Evolutionary conservation across 2,113 vertebrate species (phyloP), one percentile per base, ranked within the genome.

Genomic region (Oncorhynchus kisutch): DNA sequence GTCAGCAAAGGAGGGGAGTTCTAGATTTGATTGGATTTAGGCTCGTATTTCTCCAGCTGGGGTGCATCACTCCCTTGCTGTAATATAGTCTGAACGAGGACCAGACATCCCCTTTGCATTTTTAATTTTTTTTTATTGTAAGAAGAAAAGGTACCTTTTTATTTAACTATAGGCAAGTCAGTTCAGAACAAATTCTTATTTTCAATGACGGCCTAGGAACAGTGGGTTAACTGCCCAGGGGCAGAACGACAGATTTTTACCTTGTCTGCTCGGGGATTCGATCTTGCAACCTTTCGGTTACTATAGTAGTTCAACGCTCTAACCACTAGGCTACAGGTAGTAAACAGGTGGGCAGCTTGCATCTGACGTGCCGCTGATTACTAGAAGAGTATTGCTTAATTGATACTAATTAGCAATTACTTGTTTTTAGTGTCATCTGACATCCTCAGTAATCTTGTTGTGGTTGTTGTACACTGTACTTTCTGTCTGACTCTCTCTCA

Each of bases 1-100:
- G 79, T 87, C 78, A 85, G 84, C 80, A 79, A 69, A 72, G 70
- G 72, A 81, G 73, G 77, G 77, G 11, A 70, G 82, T 31, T 80
- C 79, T 80, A 48, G 59, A 45, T 45, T 45, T 45, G 9, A 45
- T 45, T 45, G 9, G 9, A 45, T 45, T 45, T 45, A 9, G 39
- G 39, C 39, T 45, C 1, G 39, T 45, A 9, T 45, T 85, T 78
- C 75, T 85, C 62, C 70, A 77, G 73, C 54, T 60, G 74, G 74
- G 71, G 72, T 69, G 25, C 20, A 0, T 76, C 78, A 71, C 69
- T 24, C n/a, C 45, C 9, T 25, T 24, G 25, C 25, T 27, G 12
- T 24, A 27, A 25, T 68, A 14, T 71, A 77, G 1, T 65, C 71
- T 24, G 54, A 20, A 57, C 2, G 39, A 27, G 27, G 48, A 68